Evolutionary conservation across 2,888 invertebrate species (phyloP), one percentile per base, ranked within the genome.

Genomic region (Nebria salina): DNA sequence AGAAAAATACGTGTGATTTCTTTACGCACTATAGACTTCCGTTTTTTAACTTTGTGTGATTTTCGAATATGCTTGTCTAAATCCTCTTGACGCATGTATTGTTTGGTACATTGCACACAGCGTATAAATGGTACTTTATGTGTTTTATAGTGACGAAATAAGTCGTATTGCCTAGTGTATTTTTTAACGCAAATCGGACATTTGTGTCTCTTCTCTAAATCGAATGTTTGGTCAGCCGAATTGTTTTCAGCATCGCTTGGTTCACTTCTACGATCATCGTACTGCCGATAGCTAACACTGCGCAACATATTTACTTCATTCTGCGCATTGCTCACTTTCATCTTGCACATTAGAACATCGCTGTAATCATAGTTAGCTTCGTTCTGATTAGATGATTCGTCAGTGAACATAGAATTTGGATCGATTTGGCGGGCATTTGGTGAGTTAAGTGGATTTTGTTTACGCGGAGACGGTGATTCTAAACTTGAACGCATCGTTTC

Each of bases 321-420:
- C 15, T 75, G 74, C 1, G 75, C 43, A 68, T 54, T 54, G 25
- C 70, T 79, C 1, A 79, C 64, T 34, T 72, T 70, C 11, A 75
- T 75, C 64, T 75, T 75, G 64, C 80, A 68, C 64, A 80, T 41
- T 75, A 75, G 68, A n/a, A 80, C 34, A 72, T 80, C 80, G 65
- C 75, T 80, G 34, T 80, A 80, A 80, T 75, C 80, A 20, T 75
- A 80, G n/a, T 75, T 75, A 26, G n/a, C 15, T 75, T 80, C 80
- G 34, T 34, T 5, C 34, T 34, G 34, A 2, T 4, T 34, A 1
- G 34, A 34, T 1, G 34, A 34, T 34, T 34, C 34, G 5, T 34
- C 34, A 5, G 2, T 1, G 0, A 34, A 34, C 34, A 1, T 34
- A 4, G 34, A 1, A 34, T 34, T 34, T 7, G 54, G 1, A 8